phyloP scores from a whole-genome alignment of 2,113 vertebrate species.

The Tor tambroides region DNA sequence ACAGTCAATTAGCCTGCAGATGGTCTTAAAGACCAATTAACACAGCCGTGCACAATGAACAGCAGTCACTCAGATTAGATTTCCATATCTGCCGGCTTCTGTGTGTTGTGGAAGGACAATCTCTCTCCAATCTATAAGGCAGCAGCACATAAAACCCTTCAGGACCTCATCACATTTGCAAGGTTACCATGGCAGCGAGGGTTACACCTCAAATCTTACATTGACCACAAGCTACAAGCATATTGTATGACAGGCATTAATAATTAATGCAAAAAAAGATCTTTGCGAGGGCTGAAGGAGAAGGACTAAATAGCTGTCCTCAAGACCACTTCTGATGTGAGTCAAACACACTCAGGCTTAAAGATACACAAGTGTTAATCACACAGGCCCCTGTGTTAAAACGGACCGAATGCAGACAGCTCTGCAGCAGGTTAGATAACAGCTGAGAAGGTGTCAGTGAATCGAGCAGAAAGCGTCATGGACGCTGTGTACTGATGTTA shows the following conservation, averaged over 20 bases:
- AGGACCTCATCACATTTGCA: background rate
- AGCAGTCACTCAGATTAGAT: slow-evolving; percentile 17
- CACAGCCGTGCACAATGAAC: slow-evolving; percentile 14
- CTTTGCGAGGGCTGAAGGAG: background rate
- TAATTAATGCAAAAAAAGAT: slow-evolving; percentile 14
- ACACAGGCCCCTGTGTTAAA: background rate
- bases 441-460: background rate
- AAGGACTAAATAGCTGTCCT: background rate
- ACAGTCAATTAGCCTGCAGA: slow-evolving; percentile 70
- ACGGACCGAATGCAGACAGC: background rate
- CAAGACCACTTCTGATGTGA: background rate
- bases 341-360: background rate
- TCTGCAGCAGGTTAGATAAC: background rate
- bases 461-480: background rate
- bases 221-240: background rate
- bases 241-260: slow-evolving; percentile 15
- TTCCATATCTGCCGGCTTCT: background rate
- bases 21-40: slow-evolving; percentile 54
- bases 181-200: slow-evolving; percentile 5
- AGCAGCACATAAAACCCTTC: background rate
- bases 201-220: background rate
- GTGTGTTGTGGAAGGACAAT: background rate
- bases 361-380: background rate
- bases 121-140: background rate
- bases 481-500: background rate